Evolutionary conservation across 2,797 vertebrate genomes (phyloP), one percentile per base, ranked within the genome.

Genomic region (Hyperoplus lanceolatus): DNA sequence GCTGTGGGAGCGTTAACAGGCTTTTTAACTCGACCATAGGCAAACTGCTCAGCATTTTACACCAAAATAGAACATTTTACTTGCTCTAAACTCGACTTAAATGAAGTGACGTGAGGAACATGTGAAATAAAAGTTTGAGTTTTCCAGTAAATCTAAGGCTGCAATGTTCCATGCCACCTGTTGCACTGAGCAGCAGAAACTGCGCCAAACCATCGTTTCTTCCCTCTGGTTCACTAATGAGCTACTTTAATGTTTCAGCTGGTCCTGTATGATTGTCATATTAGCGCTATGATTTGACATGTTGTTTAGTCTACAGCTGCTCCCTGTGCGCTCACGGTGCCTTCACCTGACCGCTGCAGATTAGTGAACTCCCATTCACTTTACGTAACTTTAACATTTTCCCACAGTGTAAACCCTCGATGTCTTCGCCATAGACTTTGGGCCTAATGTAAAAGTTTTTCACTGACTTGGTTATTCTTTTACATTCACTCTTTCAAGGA

Each of bases 81-180:
- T 3, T 4, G 14, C 1, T 7, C 0, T 3, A 7, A 56, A 36
- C 4, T 51, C 2, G 1, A 13, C 0, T 13, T 49, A 8, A 53
- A n/a, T 2, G 29, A 6, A 9, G 13, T 0, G 50, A 41, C 2
- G 2, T 14, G 10, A 15, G 18, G 39, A 21, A 48, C 5, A 13
- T 46, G 41, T n/a, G 36, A 14, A 14, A 3, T 10, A 48, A 70
- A 48, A 3, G 1, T 39, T 10, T 2, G 5, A 2, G 13, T 73
- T 69, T 57, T 1, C 8, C 36, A 38, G 64, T 49, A 8, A 57
- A 42, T 62, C 14, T 62, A 14, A 8, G 50, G 16, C 55, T 63
- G 62, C 10, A 64, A 58, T 14, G 63, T 79, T 89, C 70, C 15
- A 14, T 41, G 62, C 82, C 91, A 94, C 92, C 92, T 94, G 92